Evolutionary conservation across 2,797 vertebrate species (phyloP).

Genomic region (Monodelphis domestica): DNA sequence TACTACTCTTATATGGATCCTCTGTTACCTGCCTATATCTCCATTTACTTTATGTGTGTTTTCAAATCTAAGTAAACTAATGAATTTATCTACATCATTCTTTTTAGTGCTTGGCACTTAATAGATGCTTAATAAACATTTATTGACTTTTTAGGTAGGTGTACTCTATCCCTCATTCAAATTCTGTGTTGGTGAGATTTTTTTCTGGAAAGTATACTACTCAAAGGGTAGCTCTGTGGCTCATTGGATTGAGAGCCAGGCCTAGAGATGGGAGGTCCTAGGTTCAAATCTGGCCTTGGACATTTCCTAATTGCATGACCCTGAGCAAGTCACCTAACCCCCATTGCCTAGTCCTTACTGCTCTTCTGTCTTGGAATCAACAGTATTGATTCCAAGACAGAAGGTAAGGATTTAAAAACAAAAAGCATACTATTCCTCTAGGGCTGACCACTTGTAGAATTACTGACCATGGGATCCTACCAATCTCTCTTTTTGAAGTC

Average conservation of each 20-base stretch:
- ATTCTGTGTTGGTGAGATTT: neutral
- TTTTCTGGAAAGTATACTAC: neutral
- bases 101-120: neutral
- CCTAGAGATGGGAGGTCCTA: too few species aligned
- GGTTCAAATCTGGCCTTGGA: too few species aligned
- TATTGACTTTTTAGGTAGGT: neutral
- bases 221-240: too few species aligned
- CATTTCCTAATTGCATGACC: too few species aligned
- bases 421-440: neutral
- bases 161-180: neutral
- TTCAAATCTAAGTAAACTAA: neutral
- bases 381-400: too few species aligned
- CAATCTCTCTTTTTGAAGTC: neutral
- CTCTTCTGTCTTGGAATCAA: too few species aligned
- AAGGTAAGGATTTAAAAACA: too few species aligned
- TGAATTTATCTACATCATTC: neutral
- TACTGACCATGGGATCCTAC: neutral
- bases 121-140: neutral
- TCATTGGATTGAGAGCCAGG: too few species aligned
- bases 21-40: neutral
- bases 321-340: too few species aligned
- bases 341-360: too few species aligned
- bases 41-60: neutral
- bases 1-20: neutral
- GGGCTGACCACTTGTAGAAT: neutral